phyloP scores from a whole-genome alignment of 23 tunicate genomes.

The Trididemnum clinides region DNA sequence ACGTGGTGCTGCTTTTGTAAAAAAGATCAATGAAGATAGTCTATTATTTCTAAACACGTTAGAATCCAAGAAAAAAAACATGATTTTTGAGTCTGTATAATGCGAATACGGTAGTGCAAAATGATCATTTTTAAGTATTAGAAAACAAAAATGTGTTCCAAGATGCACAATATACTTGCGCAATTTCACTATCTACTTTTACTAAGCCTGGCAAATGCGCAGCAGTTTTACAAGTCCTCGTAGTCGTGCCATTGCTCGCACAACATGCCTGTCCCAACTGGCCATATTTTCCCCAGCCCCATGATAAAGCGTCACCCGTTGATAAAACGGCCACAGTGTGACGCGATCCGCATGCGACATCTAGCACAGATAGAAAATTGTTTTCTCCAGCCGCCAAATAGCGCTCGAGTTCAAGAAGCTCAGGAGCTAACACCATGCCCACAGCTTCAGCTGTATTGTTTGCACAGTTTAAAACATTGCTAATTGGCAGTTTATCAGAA shows the following conservation, averaged over 20 bases:
- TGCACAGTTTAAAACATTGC: background rate
- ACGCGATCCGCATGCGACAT: slow-evolving; percentile 68
- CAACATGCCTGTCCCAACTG: slow-evolving; percentile 74
- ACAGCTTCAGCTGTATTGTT: slow-evolving; percentile 14
- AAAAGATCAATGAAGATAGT: too few species aligned
- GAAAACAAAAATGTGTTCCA: too few species aligned
- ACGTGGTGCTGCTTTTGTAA: too few species aligned
- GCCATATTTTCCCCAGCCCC: slow-evolving; percentile 93
- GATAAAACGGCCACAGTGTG: slow-evolving; percentile 63
- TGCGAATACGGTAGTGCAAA: too few species aligned
- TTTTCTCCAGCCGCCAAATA: background rate
- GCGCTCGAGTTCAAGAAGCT: slow-evolving; percentile 64
- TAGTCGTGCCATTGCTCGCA: background rate
- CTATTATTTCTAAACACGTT: too few species aligned
- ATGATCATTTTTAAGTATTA: too few species aligned
- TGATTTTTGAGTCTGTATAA: too few species aligned
- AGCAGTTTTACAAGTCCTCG: background rate
- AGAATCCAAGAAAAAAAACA: too few species aligned
- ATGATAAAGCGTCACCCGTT: slow-evolving; percentile 51
- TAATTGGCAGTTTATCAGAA: background rate
- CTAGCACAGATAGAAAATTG: slow-evolving; percentile 42
- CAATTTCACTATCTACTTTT: background rate
- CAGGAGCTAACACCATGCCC: slow-evolving; percentile 48
- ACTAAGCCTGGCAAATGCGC: slow-evolving; percentile 2
- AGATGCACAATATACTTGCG: background rate